These are phyloP conservation scores for Spermophilus dauricus DNA, from an alignment of 2,113 vertebrate genomes.

Conservation along the genomic window DNA sequence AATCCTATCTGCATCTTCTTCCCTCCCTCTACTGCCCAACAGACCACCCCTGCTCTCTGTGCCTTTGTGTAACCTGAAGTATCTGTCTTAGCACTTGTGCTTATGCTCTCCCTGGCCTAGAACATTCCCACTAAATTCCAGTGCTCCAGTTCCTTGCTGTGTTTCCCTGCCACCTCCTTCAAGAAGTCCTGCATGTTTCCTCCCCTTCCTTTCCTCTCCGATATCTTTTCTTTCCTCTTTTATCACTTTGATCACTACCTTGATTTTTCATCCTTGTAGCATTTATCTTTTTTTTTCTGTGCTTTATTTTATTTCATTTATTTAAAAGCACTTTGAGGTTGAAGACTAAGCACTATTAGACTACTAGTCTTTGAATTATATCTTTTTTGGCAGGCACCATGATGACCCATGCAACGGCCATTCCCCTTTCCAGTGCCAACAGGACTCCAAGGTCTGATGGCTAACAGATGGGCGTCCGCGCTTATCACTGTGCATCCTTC, in stretches of 20 bases:
- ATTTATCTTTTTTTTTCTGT: conserved; percentile 33
- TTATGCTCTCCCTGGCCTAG: background rate
- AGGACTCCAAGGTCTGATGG: background rate
- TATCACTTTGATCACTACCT: background rate
- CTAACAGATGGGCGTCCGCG: background rate
- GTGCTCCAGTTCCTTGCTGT: background rate
- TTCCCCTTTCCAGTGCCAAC: background rate
- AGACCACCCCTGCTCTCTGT: background rate
- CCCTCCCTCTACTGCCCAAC: background rate
- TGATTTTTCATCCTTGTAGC: background rate
- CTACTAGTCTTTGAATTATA: background rate
- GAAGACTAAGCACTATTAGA: background rate
- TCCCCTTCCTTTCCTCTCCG: background rate
- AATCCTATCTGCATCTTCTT: background rate
- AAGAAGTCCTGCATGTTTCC: background rate
- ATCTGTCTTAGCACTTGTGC: background rate
- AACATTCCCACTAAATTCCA: background rate
- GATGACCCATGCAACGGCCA: background rate
- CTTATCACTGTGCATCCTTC: background rate
- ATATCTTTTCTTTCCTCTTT: background rate
- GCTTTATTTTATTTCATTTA: background rate
- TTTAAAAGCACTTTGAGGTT: background rate
- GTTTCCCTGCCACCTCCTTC: background rate
- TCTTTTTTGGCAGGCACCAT: background rate
- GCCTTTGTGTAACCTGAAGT: background rate